A percentile compares a stretch with the other conserved stretches of the same genome.
These are phyloP conservation scores for Anagyrus pseudococci DNA, from an alignment of 2,888 invertebrate species.

Conservation along the genomic window DNA sequence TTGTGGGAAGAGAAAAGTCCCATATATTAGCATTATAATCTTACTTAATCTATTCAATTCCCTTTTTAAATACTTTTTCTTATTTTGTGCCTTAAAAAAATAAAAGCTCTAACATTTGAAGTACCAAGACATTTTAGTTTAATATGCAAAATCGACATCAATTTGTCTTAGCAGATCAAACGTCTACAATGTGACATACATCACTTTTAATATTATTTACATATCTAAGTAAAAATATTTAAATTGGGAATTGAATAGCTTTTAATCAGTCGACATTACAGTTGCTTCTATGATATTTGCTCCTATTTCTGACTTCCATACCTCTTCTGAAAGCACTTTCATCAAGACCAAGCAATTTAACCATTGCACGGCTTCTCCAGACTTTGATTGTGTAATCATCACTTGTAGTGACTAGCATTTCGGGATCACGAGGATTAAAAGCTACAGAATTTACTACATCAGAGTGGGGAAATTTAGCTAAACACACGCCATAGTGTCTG, in stretches of 20 bases:
- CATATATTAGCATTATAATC: constrained; percentile 8
- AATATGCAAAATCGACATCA: constrained; percentile 2
- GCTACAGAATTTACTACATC: constrained; percentile 88
- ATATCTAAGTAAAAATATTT: constrained; percentile 36
- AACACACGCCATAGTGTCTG: constrained; percentile 79
- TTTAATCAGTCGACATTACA: constrained; percentile 58
- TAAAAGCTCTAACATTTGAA: constrained; percentile 20
- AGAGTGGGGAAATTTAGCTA: constrained; percentile 76
- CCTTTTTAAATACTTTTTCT: constrained; percentile 48
- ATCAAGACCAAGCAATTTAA: constrained; percentile 61
- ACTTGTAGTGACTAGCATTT: constrained; percentile 83
- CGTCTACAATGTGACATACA: constrained; percentile 4
- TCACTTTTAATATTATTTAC: constrained; percentile 26
- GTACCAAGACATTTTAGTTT: constrained; percentile 14
- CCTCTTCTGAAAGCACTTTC: constrained; percentile 60
- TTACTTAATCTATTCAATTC: constrained; percentile 47
- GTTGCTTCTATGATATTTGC: constrained; percentile 52
- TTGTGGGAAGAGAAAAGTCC: constrained; percentile 3
- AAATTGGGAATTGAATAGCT: constrained; percentile 57
- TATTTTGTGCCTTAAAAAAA: constrained; percentile 21
- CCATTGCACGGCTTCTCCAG: constrained; percentile 64
- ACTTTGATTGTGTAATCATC: constrained; percentile 82
- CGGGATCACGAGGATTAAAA: constrained; percentile 80
- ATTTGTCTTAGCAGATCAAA: constrained; percentile 23
- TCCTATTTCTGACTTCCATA: constrained; percentile 61